Conservation (phyloP, 2,113 vertebrate species). For the Acrocephalus kingi region DNA sequence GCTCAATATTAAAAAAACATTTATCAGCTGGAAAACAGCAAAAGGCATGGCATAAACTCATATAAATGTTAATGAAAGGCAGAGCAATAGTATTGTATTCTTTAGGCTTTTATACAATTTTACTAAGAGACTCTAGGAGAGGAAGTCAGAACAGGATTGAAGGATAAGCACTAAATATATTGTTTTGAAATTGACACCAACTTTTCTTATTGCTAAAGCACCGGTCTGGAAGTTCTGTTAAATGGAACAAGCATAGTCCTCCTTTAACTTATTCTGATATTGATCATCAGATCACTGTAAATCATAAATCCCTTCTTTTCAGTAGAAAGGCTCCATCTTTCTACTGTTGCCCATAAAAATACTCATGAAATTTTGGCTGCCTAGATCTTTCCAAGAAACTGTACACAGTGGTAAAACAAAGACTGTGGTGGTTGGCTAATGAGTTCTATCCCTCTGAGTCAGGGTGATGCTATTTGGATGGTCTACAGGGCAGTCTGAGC, state of each 20-base stretch:
- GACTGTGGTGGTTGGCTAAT: neutral
- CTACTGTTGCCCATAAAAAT: neutral
- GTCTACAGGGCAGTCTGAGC: neutral
- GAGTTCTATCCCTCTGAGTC: neutral
- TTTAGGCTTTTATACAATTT: neutral
- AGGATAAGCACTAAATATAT: neutral
- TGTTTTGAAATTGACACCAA: neutral
- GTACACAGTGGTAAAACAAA: neutral
- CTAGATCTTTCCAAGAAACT: neutral
- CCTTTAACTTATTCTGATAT: neutral
- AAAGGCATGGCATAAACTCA: conserved; percentile 14
- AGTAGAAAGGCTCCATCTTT: neutral
- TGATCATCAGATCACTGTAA: neutral
- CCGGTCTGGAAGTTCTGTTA: neutral
- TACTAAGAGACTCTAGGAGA: neutral
- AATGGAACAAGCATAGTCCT: neutral
- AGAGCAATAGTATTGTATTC: neutral
- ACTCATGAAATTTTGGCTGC: neutral
- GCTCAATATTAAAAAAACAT: conserved; percentile 38
- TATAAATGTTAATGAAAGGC: conserved; percentile 42
- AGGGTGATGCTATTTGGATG: neutral
- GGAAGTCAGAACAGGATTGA: neutral
- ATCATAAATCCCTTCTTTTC: neutral
- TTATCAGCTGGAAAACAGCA: conserved; percentile 37
- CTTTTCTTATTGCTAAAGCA: neutral